Base-by-base conservation (phyloP, 2,888 invertebrate genomes). In the Netelia virgata region DNA sequence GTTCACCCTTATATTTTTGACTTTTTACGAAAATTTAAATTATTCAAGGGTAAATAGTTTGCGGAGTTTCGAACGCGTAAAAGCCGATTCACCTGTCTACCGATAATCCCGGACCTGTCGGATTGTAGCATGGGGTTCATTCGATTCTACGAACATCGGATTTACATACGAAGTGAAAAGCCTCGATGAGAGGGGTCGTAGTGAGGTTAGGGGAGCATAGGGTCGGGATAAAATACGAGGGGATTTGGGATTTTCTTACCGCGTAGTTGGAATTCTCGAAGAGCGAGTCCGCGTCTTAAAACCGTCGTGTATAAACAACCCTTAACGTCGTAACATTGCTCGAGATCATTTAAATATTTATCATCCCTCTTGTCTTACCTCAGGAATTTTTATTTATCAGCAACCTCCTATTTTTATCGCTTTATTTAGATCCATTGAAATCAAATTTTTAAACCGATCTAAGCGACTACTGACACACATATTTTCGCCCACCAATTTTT, bases 111-210 rank as follows among this genome's bases (percentile, higher is more conserved):
- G 28, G 64, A 53, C 55, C 50, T 64, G 76, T 76, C 64, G 68
- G 64, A 70, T 82, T 76, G 70, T 36, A 41, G 28, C 41, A 5
- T 3, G 57, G 63, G 55, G 47, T 72, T 57, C 76, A 76, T 76
- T 72, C 76, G 70, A 76, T 72, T 82, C 36, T 53, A 20, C 47
- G 57, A 70, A 70, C 76, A 82, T 59, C 50, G 70, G 64, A 64
- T 76, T 82, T 82, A 57, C 70, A 72, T 64, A 64, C 63, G 70
- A 64, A 75, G n/a, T 64, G 64, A 76, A 72, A 64, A 72, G 55
- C 47, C 64, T 59, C 64, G n/a, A 11, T 10, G 50, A 36, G 11
- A 57, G 47, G 23, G 8, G 23, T 47, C 14, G n/a, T 55, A 57
- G n/a, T 8, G 5, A 18, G 20, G 9, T 36, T 36, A 47, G 55